phyloP scores from a whole-genome alignment of 2,888 invertebrate species.

The Lycocerus yunnanus region DNA sequence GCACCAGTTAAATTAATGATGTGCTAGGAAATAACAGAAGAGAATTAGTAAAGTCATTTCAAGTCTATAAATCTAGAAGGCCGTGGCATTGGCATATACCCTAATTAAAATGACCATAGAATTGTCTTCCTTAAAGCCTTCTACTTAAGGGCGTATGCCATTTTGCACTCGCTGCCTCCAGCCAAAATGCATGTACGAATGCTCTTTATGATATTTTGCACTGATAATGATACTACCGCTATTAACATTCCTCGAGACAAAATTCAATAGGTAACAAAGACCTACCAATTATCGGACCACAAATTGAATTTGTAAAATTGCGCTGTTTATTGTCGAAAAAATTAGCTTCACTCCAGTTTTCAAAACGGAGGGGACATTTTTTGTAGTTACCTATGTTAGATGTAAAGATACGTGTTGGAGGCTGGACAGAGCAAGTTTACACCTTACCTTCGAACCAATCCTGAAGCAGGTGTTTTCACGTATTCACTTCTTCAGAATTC shows the following conservation, averaged over 20 bases:
- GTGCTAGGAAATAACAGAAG: slow-evolving; percentile 44
- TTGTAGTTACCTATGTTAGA: neutral
- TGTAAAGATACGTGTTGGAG: slow-evolving; percentile 7
- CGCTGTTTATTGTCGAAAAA: neutral
- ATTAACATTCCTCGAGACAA: neutral
- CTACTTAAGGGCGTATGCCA: slow-evolving; percentile 16
- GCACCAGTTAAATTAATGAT: slow-evolving; percentile 44
- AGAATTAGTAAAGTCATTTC: slow-evolving; percentile 48
- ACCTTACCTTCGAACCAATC: slow-evolving; percentile 36
- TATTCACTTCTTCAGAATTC: neutral
- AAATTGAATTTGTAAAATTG: neutral
- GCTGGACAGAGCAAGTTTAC: slow-evolving; percentile 34
- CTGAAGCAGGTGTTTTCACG: slow-evolving; percentile 29
- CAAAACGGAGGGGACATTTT: neutral
- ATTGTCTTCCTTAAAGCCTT: slow-evolving; percentile 21
- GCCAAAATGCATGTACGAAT: slow-evolving; percentile 25
- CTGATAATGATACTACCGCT: neutral
- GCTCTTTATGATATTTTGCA: slow-evolving; percentile 8
- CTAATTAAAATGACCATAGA: slow-evolving; percentile 44
- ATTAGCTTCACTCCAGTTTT: neutral
- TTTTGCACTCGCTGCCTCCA: slow-evolving; percentile 22
- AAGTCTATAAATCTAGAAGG: slow-evolving; percentile 45
- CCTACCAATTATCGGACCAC: neutral
- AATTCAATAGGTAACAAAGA: neutral
- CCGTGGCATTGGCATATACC: slow-evolving; percentile 50